phyloP scores from a whole-genome alignment of 2,888 invertebrate species.

The Dynastes hyllus region DNA sequence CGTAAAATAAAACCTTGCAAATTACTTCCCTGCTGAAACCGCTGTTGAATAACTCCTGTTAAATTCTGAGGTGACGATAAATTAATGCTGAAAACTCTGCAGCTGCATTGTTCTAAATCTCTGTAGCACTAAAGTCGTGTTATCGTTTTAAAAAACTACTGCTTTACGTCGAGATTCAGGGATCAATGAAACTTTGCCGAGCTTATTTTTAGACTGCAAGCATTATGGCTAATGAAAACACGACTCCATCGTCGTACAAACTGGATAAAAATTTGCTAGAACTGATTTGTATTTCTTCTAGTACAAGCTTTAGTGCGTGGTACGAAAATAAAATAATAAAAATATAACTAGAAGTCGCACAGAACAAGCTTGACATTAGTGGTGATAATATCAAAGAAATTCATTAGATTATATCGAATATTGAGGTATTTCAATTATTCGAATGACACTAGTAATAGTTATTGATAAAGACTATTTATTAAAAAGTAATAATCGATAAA shows the following conservation, averaged over 20 bases:
- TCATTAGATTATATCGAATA: too few relatives aligned
- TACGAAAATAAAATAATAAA: too few relatives aligned
- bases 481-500: too few relatives aligned
- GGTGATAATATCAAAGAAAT: too few relatives aligned
- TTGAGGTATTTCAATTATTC: too few relatives aligned
- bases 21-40: background rate
- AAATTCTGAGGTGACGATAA: conserved; percentile 22
- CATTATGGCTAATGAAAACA: conserved; percentile 3
- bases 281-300: background rate
- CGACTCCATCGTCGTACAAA: too few relatives aligned
- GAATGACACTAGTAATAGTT: too few relatives aligned
- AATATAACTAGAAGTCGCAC: too few relatives aligned
- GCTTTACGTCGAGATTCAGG: conserved; percentile 21
- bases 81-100: conserved; percentile 11
- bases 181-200: conserved; percentile 29
- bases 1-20: background rate
- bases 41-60: background rate
- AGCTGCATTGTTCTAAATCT: conserved; percentile 33
- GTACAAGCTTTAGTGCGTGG: too few relatives aligned
- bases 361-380: too few relatives aligned
- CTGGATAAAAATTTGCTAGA: conserved; percentile 2
- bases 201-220: conserved; percentile 4
- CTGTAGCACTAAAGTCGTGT: conserved; percentile 7
- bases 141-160: conserved; percentile 20
- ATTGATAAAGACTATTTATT: too few relatives aligned